These are phyloP conservation scores for Synanthedon myopaeformis DNA, from an alignment of 2,888 invertebrate species.

Conservation along the genomic window DNA sequence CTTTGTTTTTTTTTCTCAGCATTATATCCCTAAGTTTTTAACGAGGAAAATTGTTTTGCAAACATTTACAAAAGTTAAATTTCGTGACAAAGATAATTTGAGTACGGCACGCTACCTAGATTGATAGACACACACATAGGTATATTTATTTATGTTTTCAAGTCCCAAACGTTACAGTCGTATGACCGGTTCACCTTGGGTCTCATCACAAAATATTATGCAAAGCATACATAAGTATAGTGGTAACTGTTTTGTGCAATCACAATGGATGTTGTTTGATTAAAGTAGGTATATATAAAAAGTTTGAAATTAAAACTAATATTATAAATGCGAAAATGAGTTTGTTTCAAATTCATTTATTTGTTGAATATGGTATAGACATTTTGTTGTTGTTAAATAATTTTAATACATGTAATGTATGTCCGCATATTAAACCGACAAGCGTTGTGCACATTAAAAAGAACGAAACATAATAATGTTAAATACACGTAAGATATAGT, in stretches of 20 bases:
- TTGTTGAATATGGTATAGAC: too few species aligned
- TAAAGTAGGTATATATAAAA: background rate
- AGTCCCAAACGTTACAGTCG: background rate
- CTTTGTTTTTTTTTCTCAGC: constrained; percentile 3
- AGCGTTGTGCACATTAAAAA: too few species aligned
- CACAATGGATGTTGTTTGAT: background rate
- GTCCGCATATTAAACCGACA: too few species aligned
- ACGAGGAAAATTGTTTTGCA: background rate
- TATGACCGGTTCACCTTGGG: constrained; percentile 59
- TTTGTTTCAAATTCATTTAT: too few species aligned
- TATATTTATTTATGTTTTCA: background rate
- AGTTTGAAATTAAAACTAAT: background rate
- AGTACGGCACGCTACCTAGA: background rate
- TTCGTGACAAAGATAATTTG: background rate
- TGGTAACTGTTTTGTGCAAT: background rate
- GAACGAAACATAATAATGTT: too few species aligned
- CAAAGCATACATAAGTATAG: background rate
- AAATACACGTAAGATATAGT: too few species aligned
- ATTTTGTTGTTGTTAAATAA: too few species aligned
- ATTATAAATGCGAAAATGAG: too few species aligned
- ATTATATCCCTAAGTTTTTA: background rate
- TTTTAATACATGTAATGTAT: too few species aligned
- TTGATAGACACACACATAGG: background rate
- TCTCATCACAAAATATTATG: constrained; percentile 19
- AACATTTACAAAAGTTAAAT: background rate